Conservation (phyloP, 2,888 invertebrate species). For the Chromoteleia sp. region DNA sequence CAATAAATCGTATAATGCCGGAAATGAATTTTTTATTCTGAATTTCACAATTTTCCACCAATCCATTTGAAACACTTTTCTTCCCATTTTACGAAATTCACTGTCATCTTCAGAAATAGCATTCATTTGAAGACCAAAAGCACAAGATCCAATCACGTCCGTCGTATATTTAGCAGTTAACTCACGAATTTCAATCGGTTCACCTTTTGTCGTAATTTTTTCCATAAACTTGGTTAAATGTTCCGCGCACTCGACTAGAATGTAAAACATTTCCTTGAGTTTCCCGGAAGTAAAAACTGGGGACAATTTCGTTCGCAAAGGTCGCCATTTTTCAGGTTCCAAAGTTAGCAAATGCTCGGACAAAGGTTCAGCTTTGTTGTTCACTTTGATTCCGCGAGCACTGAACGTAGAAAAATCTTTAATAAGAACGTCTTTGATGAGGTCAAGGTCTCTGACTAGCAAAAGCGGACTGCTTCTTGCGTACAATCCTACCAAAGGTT, state of each 20-base stretch:
- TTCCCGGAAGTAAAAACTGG: constrained; percentile 85
- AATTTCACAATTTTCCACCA: constrained; percentile 13
- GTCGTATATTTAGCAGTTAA: constrained; percentile 82
- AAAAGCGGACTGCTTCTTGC: constrained; percentile 9
- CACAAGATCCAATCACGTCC: constrained; percentile 84
- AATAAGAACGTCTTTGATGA: constrained; percentile 82
- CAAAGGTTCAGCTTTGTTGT: constrained; percentile 82
- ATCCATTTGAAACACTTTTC: constrained; percentile 72
- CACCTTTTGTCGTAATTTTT: constrained; percentile 70
- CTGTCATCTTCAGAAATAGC: constrained; percentile 78
- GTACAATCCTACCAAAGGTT: constrained; percentile 83
- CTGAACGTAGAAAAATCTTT: constrained; percentile 81
- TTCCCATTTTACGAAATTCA: constrained; percentile 81
- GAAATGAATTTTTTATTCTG: constrained; percentile 56
- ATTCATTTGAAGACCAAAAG: constrained; percentile 83
- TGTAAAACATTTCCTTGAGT: constrained; percentile 85
- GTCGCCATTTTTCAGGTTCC: constrained; percentile 85
- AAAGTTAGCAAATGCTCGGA: constrained; percentile 83
- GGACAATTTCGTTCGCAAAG: constrained; percentile 84
- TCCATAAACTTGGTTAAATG: constrained; percentile 83
- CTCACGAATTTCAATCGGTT: constrained; percentile 74
- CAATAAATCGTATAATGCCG: constrained; percentile 72
- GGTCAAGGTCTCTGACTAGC: constrained; percentile 78
- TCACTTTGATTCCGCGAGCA: constrained; percentile 75
- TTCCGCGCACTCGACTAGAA: constrained; percentile 84